Base-by-base conservation (phyloP, 2,797 vertebrate species). In the Parambassis ranga region DNA sequence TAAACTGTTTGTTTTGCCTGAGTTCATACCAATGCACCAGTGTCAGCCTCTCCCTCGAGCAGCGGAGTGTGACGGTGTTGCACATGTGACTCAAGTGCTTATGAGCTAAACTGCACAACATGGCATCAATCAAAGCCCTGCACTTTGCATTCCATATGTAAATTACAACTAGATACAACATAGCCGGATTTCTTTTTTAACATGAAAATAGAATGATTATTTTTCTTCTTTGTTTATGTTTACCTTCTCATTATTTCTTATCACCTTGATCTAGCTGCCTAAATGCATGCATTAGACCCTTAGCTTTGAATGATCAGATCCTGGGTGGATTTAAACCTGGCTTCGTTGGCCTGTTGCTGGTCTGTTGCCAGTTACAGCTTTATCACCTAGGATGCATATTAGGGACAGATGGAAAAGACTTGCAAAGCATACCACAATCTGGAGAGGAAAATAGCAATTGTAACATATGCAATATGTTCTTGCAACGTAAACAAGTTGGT, bases 1-100 rank as follows among this genome's bases (percentile, higher is more conserved):
- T 19, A 4, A 74, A 49, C 52, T 22, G 60, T 76, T 75, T 79
- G 71, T 77, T 74, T 70, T 71, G 69, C 43, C 62, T 31, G 64
- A 43, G 50, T 76, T 67, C 61, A 67, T 53, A 43, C 16, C 1
- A 55, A 50, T 28, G 20, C 53, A n/a, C 37, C 5, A 10, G 18
- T 64, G 51, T 65, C 71, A 57, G 50, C 23, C 64, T 53, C 37
- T 58, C 43, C 56, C 37, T 48, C 15, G 39, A 31, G 5, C 2
- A 33, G 18, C 3, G 22, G 31, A 58, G 24, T 5, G 44, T 39
- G 44, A 51, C 6, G 2, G 51, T 11, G 31, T 13, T 18, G 6
- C 13, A 10, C 28, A 46, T 4, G n/a, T 44, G 56, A 71, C 15
- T 35, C 44, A n/a, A 46, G 27, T 10, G 42, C 41, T 65, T 15